Percentiles rank a stretch among this genome's conserved stretches.
These are phyloP conservation scores for Actinia tenebrosa DNA, from an alignment of 64 coral and sea anemone genomes.

Conservation along the genomic window DNA sequence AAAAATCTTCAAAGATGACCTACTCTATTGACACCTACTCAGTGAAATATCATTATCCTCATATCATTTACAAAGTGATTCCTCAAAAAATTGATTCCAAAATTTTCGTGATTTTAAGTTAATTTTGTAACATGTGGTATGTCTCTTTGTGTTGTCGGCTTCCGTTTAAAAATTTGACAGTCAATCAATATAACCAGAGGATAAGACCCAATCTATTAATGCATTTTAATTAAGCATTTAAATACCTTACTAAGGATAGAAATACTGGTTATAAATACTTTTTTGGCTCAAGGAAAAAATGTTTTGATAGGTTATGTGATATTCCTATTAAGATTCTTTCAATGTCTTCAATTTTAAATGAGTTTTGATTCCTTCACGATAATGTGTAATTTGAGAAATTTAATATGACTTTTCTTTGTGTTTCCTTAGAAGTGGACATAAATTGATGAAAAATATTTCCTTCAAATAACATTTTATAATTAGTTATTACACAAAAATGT, in stretches of 20 bases:
- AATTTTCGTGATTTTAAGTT: neutral
- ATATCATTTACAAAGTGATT: neutral
- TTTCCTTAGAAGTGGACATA: no score
- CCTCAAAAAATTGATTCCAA: neutral
- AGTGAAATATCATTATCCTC: neutral
- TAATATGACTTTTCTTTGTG: neutral
- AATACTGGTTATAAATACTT: neutral
- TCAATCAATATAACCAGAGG: neutral
- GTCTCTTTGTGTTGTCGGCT: neutral
- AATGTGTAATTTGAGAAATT: neutral
- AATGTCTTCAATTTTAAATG: neutral
- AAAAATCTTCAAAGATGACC: neutral
- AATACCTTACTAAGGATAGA: neutral
- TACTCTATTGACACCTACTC: neutral
- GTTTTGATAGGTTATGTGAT: neutral
- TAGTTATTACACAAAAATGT: no score
- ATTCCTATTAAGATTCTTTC: neutral
- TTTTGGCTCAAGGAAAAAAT: neutral
- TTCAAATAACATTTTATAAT: no score
- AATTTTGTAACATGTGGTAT: neutral
- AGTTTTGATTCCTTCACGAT: neutral
- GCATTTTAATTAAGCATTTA: neutral
- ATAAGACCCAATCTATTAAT: neutral
- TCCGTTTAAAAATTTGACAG: neutral
- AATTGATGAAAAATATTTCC: no score